phyloP scores from a whole-genome alignment of 2,797 vertebrate genomes.

The Sardinella longiceps region DNA sequence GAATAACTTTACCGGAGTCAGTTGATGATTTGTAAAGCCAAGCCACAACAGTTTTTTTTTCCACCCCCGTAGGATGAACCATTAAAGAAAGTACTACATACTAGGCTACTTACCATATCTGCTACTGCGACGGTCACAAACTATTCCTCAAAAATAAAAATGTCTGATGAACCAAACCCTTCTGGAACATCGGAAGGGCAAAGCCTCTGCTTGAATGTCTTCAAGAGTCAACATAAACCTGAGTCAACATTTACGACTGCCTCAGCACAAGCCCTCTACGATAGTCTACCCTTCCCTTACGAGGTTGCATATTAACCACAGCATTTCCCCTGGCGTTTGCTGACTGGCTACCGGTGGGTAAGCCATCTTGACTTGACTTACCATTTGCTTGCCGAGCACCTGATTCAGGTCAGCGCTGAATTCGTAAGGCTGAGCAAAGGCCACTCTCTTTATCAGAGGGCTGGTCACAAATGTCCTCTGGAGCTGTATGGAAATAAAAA shows the following conservation, averaged over 20 bases:
- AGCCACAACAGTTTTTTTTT: background rate
- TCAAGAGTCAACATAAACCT: background rate
- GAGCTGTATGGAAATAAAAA: slow-evolving; percentile 60
- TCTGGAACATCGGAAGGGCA: slow-evolving; percentile 28
- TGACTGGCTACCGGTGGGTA: slow-evolving; percentile 52
- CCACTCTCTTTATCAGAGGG: slow-evolving; percentile 51
- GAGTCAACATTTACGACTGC: slow-evolving; percentile 45
- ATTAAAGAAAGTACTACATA: background rate
- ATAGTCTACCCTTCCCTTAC: slow-evolving; percentile 59
- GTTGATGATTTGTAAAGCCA: background rate
- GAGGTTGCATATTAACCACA: slow-evolving; percentile 72
- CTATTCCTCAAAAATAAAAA: background rate
- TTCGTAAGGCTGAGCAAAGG: slow-evolving; percentile 66
- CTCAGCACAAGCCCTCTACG: slow-evolving; percentile 54
- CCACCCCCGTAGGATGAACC: background rate
- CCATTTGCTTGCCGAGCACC: slow-evolving; percentile 54
- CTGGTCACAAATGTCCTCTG: slow-evolving; percentile 58
- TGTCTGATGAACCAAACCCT: slow-evolving; percentile 30
- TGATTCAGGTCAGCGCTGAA: slow-evolving; percentile 47
- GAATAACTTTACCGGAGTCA: background rate
- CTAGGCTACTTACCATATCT: slow-evolving; percentile 6
- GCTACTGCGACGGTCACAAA: background rate
- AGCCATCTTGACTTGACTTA: slow-evolving; percentile 51
- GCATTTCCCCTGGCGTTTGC: slow-evolving; percentile 27
- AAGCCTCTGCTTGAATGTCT: background rate